Conservation (phyloP, 2,888 invertebrate species). For the Caenorhabditis virilis region DNA sequence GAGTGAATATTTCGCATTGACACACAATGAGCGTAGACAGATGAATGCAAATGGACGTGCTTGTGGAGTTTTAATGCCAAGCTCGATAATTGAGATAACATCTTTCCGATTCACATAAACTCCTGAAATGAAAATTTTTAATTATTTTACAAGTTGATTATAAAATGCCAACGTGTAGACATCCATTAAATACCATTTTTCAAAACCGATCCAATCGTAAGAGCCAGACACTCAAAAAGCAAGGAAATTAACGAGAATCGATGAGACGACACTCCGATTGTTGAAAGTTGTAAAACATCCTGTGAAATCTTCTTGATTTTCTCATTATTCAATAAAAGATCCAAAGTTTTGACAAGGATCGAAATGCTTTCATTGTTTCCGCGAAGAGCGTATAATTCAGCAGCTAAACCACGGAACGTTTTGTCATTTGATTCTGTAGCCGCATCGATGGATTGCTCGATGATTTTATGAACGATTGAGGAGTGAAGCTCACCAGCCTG, state of each 20-base stretch:
- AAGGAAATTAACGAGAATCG: slow-evolving; percentile 8
- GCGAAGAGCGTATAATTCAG: slow-evolving; percentile 40
- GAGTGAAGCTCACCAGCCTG: slow-evolving; percentile 40
- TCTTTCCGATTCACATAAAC: slow-evolving; percentile 10
- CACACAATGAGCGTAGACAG: slow-evolving; percentile 14
- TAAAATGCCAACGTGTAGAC: no score
- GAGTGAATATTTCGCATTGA: slow-evolving; percentile 22
- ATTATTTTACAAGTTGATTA: no score
- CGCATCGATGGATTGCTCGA: slow-evolving; percentile 26
- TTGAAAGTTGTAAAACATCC: slow-evolving; percentile 21
- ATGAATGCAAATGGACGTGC: slow-evolving; percentile 11
- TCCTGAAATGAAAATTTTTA: slow-evolving; percentile 6
- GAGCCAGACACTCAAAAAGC: slow-evolving; percentile 24
- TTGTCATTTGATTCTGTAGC: slow-evolving; percentile 15
- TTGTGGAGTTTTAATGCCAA: slow-evolving; percentile 9
- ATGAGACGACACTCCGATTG: slow-evolving; percentile 16
- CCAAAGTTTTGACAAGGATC: slow-evolving; percentile 14
- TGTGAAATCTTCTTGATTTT: slow-evolving; percentile 16
- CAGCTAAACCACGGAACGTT: slow-evolving; percentile 15
- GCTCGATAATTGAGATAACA: slow-evolving; percentile 17
- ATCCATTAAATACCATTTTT: no score
- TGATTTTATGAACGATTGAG: slow-evolving; percentile 10
- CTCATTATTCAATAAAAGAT: slow-evolving; percentile 9
- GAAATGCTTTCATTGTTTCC: slow-evolving; percentile 1
- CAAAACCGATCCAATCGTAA: slow-evolving; percentile 6